A percentile compares a stretch with the other conserved stretches of the same genome.
Conservation (phyloP, 2,888 invertebrate species). For the Petrolisthes manimaculis region DNA sequence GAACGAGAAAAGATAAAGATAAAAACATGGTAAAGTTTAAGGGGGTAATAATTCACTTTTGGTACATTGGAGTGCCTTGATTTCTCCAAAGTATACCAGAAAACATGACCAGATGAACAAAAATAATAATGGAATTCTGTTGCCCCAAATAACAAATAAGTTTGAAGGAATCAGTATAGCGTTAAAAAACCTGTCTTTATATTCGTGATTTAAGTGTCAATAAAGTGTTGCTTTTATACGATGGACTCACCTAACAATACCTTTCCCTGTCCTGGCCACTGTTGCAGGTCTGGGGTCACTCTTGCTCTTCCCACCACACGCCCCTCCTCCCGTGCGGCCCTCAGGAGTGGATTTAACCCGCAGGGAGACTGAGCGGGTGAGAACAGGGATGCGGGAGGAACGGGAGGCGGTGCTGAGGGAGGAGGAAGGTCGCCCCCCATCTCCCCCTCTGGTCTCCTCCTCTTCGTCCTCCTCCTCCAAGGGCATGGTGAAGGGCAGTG, state of each 20-base stretch:
- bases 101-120: too few species aligned
- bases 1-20: neutral
- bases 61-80: too few species aligned
- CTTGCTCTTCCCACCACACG: slow-evolving; percentile 1
- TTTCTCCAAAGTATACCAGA: too few species aligned
- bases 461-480: slow-evolving; percentile 43
- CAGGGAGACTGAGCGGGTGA: slow-evolving; percentile 52
- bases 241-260: slow-evolving; percentile 24
- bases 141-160: too few species aligned
- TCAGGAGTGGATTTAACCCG: slow-evolving; percentile 27
- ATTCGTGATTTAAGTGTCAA: too few species aligned
- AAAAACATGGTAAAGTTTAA: neutral
- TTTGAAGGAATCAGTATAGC: too few species aligned
- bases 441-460: neutral
- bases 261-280: neutral
- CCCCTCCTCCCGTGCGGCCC: neutral
- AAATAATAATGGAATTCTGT: too few species aligned
- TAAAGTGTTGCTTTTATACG: too few species aligned
- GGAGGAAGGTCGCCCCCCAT: slow-evolving; percentile 29
- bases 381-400: slow-evolving; percentile 48
- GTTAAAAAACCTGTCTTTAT: neutral
- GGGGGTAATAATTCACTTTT: too few species aligned
- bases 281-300: slow-evolving; percentile 2
- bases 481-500: slow-evolving; percentile 31
- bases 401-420: slow-evolving; percentile 53